phyloP scores from a whole-genome alignment of 2,888 invertebrate species.

The Pristionchus exspectatus region DNA sequence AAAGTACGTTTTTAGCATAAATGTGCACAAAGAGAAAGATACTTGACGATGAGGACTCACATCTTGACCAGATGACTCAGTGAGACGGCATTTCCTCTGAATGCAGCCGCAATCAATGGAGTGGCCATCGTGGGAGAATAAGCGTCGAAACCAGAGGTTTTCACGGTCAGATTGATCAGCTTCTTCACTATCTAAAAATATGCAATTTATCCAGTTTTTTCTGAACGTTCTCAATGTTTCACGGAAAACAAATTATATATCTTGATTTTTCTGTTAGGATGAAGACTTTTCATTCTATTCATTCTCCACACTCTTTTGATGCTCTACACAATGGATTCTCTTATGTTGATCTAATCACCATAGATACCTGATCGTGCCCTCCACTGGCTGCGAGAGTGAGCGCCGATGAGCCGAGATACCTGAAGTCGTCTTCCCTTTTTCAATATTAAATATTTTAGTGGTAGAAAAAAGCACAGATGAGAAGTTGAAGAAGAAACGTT shows the following conservation, averaged over 20 bases:
- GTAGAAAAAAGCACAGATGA: neutral
- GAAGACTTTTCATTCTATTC: neutral
- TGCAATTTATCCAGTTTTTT: neutral
- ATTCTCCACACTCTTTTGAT: neutral
- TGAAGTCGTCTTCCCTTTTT: neutral
- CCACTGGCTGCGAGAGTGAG: slow-evolving; percentile 68
- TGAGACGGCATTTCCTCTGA: slow-evolving; percentile 60
- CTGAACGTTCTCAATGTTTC: too few relatives aligned
- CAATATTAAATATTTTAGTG: neutral
- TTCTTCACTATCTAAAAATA: slow-evolving; percentile 58
- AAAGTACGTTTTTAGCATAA: too few relatives aligned
- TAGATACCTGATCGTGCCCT: slow-evolving; percentile 65
- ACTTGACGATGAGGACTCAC: neutral
- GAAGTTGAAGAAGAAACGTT: neutral
- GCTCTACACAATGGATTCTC: too few relatives aligned
- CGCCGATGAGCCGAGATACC: slow-evolving; percentile 64
- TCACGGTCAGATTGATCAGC: slow-evolving; percentile 60
- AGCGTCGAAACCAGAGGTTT: slow-evolving; percentile 51
- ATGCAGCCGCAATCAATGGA: slow-evolving; percentile 71
- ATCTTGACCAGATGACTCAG: slow-evolving; percentile 44
- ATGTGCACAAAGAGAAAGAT: too few relatives aligned
- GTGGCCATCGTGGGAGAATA: slow-evolving; percentile 65
- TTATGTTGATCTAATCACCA: neutral
- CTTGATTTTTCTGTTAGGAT: too few relatives aligned
- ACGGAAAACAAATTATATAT: too few relatives aligned